Evolutionary conservation across 2,797 vertebrate species (phyloP).

Genomic region (Huso huso): DNA sequence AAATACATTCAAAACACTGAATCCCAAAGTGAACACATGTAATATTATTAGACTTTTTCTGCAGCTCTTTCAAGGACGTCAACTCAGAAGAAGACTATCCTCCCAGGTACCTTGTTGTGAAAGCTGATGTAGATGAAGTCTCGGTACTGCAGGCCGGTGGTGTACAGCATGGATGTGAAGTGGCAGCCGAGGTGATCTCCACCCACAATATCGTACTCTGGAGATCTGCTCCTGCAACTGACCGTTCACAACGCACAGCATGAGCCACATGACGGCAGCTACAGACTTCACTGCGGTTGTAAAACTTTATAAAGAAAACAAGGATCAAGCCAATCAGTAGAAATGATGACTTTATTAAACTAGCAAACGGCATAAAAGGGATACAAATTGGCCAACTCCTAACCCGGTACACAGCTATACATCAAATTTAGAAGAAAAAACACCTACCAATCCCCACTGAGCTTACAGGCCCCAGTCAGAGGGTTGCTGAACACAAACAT

Average conservation of each 20-base stretch:
- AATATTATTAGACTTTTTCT: no score
- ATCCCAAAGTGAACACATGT: no score
- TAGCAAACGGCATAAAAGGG: no score
- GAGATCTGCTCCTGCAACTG: slow-evolving; percentile 65
- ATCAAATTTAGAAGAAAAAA: not conserved
- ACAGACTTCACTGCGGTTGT: not conserved
- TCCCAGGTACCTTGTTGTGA: slow-evolving; percentile 78
- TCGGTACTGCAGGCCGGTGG: slow-evolving; percentile 82
- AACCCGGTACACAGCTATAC: no score
- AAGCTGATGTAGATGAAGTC: slow-evolving; percentile 93
- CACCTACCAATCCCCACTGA: slow-evolving; percentile 80
- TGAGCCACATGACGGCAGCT: not conserved
- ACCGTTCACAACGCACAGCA: slow-evolving; percentile 14
- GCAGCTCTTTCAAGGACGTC: no score
- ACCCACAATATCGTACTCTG: slow-evolving; percentile 71
- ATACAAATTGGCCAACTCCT: no score
- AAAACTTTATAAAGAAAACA: not conserved
- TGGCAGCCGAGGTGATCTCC: slow-evolving; percentile 77
- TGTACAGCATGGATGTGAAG: slow-evolving; percentile 81
- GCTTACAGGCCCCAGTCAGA: slow-evolving; percentile 75
- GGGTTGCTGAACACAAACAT: slow-evolving; percentile 81
- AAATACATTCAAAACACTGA: no score
- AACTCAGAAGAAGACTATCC: no score
- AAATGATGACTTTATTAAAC: not conserved
- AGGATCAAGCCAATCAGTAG: no score